Conservation (phyloP, 1,140 invertebrate genomes). For the Anagrus nilaparvatae region DNA sequence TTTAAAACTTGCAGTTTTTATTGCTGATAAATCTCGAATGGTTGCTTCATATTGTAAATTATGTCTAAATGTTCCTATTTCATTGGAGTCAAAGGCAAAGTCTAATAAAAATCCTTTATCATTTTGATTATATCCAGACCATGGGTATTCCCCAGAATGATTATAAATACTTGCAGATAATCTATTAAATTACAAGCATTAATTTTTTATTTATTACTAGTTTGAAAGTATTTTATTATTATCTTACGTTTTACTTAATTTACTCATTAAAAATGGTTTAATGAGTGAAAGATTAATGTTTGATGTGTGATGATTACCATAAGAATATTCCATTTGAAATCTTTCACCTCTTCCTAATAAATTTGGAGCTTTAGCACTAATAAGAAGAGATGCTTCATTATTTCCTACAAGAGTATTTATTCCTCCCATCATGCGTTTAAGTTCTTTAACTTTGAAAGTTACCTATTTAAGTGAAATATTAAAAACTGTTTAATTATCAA, state of each 20-base stretch:
- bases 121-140: constrained; percentile 65
- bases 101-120: constrained; percentile 57
- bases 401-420: constrained; percentile 74
- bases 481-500: too few species aligned
- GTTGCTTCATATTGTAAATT: constrained; percentile 74
- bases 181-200: constrained; percentile 37
- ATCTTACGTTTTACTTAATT: constrained; percentile 33
- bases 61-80: constrained; percentile 51
- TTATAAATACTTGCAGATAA: constrained; percentile 59
- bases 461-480: constrained; percentile 44
- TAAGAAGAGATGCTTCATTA: constrained; percentile 71
- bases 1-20: constrained; percentile 57
- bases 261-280: constrained; percentile 59
- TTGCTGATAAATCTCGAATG: constrained; percentile 61
- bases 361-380: constrained; percentile 66
- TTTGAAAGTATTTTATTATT: too few species aligned
- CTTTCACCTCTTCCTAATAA: constrained; percentile 71
- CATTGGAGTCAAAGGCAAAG: constrained; percentile 50
- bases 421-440: constrained; percentile 63
- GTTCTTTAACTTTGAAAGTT: constrained; percentile 70
- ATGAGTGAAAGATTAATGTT: constrained; percentile 61
- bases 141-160: constrained; percentile 61
- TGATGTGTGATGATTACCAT: constrained; percentile 59
- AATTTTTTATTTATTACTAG: constrained; percentile 1
- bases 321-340: constrained; percentile 62